A percentile compares a stretch with the other conserved stretches of the same genome.
These are phyloP conservation scores for Scaptomyza tumidula DNA, from an alignment of 2,888 invertebrate genomes.

Conservation along the genomic window DNA sequence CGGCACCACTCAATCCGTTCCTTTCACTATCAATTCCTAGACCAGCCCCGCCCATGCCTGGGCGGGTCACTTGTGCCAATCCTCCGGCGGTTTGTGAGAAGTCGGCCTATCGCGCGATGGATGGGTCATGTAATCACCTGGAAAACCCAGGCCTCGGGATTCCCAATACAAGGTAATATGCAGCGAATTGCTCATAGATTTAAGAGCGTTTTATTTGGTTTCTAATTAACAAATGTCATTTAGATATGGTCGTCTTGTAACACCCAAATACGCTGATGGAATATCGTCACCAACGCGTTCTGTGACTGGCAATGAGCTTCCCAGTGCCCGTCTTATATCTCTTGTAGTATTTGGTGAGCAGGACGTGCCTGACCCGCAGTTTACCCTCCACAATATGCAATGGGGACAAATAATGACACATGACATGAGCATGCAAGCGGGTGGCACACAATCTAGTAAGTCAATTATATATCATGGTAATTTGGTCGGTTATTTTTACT, in stretches of 20 bases:
- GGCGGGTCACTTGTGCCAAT: constrained; percentile 72
- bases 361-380: constrained; percentile 89
- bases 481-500: neutral
- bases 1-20: constrained; percentile 74
- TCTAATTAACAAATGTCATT: neutral
- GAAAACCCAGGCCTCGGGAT: constrained; percentile 92
- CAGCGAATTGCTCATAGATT: too few relatives aligned
- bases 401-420: constrained; percentile 88
- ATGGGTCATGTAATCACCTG: constrained; percentile 98
- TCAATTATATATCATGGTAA: neutral
- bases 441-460: constrained; percentile 90
- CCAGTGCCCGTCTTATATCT: constrained; percentile 90
- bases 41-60: constrained; percentile 61
- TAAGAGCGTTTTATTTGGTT: neutral
- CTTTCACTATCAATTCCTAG: constrained; percentile 14
- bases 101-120: constrained; percentile 89
- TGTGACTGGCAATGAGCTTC: constrained; percentile 88
- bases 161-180: constrained; percentile 86
- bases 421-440: constrained; percentile 86
- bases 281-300: constrained; percentile 87
- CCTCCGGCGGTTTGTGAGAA: constrained; percentile 81
- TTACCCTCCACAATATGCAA: constrained; percentile 89
- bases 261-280: constrained; percentile 85
- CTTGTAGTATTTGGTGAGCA: constrained; percentile 89
- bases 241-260: constrained; percentile 84